Evolutionary conservation across 1,140 invertebrate species (phyloP).

Genomic region (Paraescarpia echinospica): DNA sequence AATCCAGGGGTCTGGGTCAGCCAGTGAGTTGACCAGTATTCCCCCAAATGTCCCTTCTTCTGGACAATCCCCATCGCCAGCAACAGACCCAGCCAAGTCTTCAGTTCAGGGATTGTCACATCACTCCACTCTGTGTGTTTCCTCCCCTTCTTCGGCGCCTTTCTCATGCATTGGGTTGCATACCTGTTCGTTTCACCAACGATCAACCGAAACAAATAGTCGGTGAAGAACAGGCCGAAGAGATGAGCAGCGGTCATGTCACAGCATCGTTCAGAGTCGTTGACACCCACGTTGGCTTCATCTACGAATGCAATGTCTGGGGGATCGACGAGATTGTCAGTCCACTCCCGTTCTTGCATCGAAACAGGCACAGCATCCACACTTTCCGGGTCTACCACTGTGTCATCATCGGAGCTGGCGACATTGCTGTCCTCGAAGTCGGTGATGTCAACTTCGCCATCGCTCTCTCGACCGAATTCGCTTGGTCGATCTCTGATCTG

Average conservation of each 20-base stretch:
- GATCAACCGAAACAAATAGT: slow-evolving; percentile 2
- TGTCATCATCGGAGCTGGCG: no score
- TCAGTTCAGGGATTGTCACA: slow-evolving; percentile 4
- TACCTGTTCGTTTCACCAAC: neutral
- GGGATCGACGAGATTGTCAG: no score
- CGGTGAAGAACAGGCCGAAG: slow-evolving; percentile 2
- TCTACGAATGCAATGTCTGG: no score
- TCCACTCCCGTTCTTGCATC: no score
- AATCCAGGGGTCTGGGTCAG: neutral
- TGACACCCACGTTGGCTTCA: no score
- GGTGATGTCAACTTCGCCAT: no score
- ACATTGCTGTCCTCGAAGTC: no score
- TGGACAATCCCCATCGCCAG: neutral
- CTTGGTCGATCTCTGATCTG: no score
- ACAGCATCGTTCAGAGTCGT: neutral
- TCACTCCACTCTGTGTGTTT: neutral
- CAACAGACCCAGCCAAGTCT: slow-evolving; percentile 9
- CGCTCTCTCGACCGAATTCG: no score
- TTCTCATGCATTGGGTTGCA: neutral
- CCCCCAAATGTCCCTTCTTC: slow-evolving; percentile 13
- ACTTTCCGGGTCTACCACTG: no score
- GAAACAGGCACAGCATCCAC: no score
- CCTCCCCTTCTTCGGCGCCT: neutral
- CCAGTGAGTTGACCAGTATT: slow-evolving; percentile 3
- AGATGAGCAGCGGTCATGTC: neutral